A percentile compares a stretch with the other conserved stretches of the same genome.
Conservation (phyloP, 2,797 vertebrate genomes). For the Gallinago nigripennis region DNA sequence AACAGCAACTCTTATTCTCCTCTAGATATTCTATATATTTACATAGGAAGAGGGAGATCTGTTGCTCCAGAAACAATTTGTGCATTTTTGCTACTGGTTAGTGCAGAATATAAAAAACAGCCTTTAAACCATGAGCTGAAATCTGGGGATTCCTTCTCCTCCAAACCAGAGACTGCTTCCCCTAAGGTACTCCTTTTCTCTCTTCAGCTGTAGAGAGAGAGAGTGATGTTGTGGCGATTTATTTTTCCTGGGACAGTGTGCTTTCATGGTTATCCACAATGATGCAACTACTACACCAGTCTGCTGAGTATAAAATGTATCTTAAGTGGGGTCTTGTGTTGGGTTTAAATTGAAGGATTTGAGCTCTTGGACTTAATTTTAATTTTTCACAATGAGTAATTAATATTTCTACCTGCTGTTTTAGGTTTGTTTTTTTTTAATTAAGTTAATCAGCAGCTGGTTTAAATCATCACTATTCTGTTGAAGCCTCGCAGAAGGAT, state of each 20-base stretch:
- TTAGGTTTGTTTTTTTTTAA: background rate
- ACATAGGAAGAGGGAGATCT: background rate
- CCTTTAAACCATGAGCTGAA: background rate
- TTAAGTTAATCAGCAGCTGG: background rate
- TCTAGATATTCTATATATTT: background rate
- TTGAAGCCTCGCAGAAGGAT: background rate
- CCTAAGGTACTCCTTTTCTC: background rate
- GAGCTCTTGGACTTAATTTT: background rate
- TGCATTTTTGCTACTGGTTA: background rate
- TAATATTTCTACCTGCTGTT: background rate
- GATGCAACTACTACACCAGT: background rate
- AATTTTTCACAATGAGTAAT: background rate
- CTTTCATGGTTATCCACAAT: background rate
- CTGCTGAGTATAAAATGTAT: background rate
- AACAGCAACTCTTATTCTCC: background rate
- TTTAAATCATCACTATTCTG: background rate
- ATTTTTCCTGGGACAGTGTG: background rate
- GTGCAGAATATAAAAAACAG: background rate
- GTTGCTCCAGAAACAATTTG: background rate
- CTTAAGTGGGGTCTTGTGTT: background rate
- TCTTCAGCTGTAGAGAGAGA: background rate
- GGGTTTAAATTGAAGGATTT: background rate
- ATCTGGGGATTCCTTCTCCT: background rate
- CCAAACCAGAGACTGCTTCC: background rate
- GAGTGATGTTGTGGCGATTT: background rate